Evolutionary conservation across 1,140 invertebrate species (phyloP), one percentile per base, ranked within the genome.

Genomic region (Drosophila ohnishii): DNA sequence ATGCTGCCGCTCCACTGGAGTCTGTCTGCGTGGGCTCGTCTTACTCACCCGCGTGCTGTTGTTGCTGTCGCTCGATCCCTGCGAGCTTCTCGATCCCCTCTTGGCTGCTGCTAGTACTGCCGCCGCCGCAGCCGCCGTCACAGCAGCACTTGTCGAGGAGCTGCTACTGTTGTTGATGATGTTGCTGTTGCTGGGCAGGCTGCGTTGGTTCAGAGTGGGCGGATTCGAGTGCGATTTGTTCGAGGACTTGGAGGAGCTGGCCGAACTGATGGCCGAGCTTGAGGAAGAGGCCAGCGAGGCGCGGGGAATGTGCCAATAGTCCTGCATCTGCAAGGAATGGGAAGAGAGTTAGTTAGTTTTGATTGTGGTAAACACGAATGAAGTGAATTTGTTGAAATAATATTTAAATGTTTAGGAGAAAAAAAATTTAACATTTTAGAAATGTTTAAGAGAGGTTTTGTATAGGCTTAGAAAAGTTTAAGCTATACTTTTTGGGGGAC

Each of bases 221-320:
- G 78, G 80, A 76, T 81, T 83, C 67, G 79, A 86, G 32, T 81
- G 77, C 16, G 75, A 90, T 82, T 87, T 91, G 55, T 90, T 66
- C 92, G 94, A 85, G 28, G 88, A 90, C 48, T 90, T 85, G 1
- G 81, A 85, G 9, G 89, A 90, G 62, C 86, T 88, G 22, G 84
- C 81, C 70, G 94, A 93, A 78, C 94, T 93, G 45, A 93, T 94
- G 67, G 94, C 94, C 58, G 94, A 94, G 61, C 94, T 94, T 67
- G 94, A 93, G 67, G 95, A 93, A 64, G 95, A 94, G 75, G 95
- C 93, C 74, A 96, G 92, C 81, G 95, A 95, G 78, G 95, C 95
- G 92, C 95, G 94, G 73, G 95, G 95, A 91, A 96, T 96, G 89
- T 96, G 95, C 95, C 95, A 96, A 73, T 94, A 93, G 66, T 90